These are phyloP conservation scores for Anarsia innoxiella DNA, from an alignment of 2,888 invertebrate species.

Conservation along the genomic window DNA sequence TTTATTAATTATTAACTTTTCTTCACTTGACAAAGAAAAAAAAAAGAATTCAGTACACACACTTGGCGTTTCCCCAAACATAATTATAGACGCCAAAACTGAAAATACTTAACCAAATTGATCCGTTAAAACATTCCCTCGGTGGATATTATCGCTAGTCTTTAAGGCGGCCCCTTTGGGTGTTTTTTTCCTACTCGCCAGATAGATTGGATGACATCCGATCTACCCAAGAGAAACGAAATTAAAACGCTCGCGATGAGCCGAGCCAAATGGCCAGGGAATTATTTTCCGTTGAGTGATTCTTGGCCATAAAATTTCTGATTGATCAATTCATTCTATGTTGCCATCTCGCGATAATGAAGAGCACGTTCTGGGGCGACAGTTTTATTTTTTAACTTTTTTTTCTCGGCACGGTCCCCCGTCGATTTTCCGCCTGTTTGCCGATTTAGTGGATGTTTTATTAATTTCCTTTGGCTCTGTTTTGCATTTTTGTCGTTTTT, in stretches of 20 bases:
- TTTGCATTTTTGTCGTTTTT: conserved; percentile 26
- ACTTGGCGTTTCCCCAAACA: conserved; percentile 3
- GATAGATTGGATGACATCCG: conserved; percentile 75
- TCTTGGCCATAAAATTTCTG: conserved; percentile 72
- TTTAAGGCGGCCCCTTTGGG: conserved; percentile 30
- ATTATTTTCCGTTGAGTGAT: conserved; percentile 75
- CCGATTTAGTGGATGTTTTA: conserved; percentile 67
- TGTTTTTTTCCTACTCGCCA: conserved; percentile 57
- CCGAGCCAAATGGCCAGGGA: conserved; percentile 64
- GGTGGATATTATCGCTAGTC: conserved; percentile 53
- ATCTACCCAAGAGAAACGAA: conserved; percentile 71
- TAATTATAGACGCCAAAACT: conserved; percentile 9
- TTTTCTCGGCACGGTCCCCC: conserved; percentile 29
- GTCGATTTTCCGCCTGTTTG: conserved; percentile 69
- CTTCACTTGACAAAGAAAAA: no score
- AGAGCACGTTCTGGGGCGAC: conserved; percentile 62
- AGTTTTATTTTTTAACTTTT: conserved; percentile 40
- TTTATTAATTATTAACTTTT: no score
- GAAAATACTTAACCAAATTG: conserved; percentile 17
- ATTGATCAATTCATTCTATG: conserved; percentile 74
- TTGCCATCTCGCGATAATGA: conserved; percentile 67
- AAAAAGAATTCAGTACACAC: no score
- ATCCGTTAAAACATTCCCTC: conserved; percentile 43
- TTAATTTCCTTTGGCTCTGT: conserved; percentile 44
- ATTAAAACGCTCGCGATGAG: conserved; percentile 73